Evolutionary conservation across 1,140 invertebrate species (phyloP).

Genomic region (Halesus radiatus): DNA sequence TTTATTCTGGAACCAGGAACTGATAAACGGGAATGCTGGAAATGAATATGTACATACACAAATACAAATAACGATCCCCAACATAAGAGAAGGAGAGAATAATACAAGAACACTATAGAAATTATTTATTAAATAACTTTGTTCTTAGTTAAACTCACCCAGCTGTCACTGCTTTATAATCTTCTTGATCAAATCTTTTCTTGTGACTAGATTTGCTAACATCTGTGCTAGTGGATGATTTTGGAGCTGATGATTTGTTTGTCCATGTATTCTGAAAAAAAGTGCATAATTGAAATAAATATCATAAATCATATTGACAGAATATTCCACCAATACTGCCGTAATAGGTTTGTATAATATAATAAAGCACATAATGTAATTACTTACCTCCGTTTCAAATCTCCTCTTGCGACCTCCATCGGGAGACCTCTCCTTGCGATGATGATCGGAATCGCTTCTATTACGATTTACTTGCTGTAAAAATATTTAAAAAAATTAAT

Average conservation of each 20-base stretch:
- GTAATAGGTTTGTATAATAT: neutral
- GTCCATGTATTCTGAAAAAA: neutral
- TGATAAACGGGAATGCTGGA: too few relatives aligned
- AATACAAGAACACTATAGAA: too few relatives aligned
- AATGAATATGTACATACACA: too few relatives aligned
- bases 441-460: constrained; percentile 41
- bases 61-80: too few relatives aligned
- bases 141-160: constrained; percentile 37
- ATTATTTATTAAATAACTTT: too few relatives aligned
- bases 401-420: constrained; percentile 49
- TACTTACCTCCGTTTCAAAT: constrained; percentile 48
- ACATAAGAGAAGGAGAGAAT: too few relatives aligned
- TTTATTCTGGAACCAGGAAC: too few relatives aligned
- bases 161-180: constrained; percentile 24
- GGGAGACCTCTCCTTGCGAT: constrained; percentile 40
- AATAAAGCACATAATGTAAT: neutral
- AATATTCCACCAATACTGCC: too few relatives aligned
- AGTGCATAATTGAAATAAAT: neutral
- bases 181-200: constrained; percentile 51
- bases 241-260: neutral
- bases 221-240: neutral
- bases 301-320: too few relatives aligned
- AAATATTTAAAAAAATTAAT: neutral
- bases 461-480: constrained; percentile 47
- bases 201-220: constrained; percentile 39